Evolutionary conservation across 2,888 invertebrate genomes (phyloP).

Genomic region (Epinotia nisella): DNA sequence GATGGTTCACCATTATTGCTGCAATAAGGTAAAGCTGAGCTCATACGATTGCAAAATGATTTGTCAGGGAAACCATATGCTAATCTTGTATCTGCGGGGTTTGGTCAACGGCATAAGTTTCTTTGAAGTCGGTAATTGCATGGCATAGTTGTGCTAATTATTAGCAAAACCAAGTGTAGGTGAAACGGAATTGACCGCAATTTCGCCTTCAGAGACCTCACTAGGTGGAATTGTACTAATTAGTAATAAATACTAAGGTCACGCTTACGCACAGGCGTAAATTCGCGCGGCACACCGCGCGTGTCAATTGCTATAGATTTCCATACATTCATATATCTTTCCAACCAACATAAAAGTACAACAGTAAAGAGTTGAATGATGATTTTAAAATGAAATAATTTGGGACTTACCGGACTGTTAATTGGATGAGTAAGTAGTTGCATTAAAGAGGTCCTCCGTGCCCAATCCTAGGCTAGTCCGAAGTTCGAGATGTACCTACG

Average conservation of each 20-base stretch:
- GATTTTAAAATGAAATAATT: too few species aligned
- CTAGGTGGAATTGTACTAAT: not conserved
- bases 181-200: slow-evolving; percentile 11
- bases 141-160: slow-evolving; percentile 3
- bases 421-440: too few species aligned
- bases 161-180: not conserved
- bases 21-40: not conserved
- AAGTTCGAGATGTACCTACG: too few species aligned
- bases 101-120: not conserved
- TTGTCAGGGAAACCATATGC: not conserved
- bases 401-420: too few species aligned
- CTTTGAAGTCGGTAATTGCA: not conserved
- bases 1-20: not conserved
- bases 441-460: too few species aligned
- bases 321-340: too few species aligned
- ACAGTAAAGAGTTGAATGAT: too few species aligned
- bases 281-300: too few species aligned
- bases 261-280: too few species aligned
- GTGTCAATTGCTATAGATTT: too few species aligned
- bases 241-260: not conserved
- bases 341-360: too few species aligned
- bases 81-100: not conserved
- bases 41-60: not conserved
- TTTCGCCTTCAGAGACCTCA: slow-evolving; percentile 4
- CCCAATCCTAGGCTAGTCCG: too few species aligned